Evolutionary conservation across 37 sponge, comb jelly and placozoan genomes (phyloP).

Genomic region (Agelas oroides): DNA sequence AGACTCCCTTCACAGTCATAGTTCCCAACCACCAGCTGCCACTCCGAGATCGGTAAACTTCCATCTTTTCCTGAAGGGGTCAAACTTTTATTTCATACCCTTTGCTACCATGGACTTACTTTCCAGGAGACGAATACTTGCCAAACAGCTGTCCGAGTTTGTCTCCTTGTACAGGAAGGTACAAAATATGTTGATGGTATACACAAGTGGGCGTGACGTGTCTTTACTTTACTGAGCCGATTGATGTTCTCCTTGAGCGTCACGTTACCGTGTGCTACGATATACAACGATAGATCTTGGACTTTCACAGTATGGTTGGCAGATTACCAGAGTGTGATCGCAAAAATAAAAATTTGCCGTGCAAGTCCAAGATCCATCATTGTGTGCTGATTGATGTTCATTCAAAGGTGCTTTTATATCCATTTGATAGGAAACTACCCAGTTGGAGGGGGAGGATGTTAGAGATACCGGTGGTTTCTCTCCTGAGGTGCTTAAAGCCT

Average conservation of each 20-base stretch:
- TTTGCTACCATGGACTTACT: background rate
- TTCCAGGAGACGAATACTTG: constrained; percentile 13
- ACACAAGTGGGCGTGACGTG: no score
- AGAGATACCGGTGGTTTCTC: background rate
- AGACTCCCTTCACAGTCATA: background rate
- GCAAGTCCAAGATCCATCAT: no score
- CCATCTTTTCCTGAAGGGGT: background rate
- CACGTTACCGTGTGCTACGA: no score
- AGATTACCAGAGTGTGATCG: no score
- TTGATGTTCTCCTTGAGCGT: no score
- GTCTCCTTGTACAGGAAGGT: constrained; percentile 49
- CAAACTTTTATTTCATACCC: no score
- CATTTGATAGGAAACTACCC: background rate
- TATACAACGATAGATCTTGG: no score
- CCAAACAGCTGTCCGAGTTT: constrained; percentile 43
- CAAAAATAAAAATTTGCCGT: no score
- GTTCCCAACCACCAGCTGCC: constrained; percentile 11
- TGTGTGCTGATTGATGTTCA: background rate
- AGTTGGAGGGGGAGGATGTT: background rate
- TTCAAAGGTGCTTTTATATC: background rate
- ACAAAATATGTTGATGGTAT: background rate
- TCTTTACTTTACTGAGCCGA: no score
- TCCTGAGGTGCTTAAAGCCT: background rate
- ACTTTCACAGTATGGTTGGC: no score
- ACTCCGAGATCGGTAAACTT: constrained; percentile 14